Evolutionary conservation across 2,888 invertebrate genomes (phyloP).

Genomic region (Amiota mariae): DNA sequence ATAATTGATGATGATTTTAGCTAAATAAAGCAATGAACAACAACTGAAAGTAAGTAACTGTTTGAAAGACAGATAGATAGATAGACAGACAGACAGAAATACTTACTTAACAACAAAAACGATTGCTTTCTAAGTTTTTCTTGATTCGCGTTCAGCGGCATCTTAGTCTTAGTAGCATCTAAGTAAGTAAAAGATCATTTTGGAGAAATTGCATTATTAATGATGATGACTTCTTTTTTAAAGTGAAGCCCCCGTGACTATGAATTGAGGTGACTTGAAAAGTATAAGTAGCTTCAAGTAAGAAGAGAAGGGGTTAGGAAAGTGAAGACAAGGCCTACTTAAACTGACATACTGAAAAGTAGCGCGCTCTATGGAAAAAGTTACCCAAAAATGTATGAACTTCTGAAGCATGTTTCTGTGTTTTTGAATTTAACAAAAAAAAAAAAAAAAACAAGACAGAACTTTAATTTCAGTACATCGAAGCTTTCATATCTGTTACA

Average conservation of each 20-base stretch:
- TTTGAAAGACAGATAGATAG: too few relatives aligned
- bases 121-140: conserved; percentile 18
- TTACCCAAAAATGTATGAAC: too few relatives aligned
- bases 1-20: conserved; percentile 9
- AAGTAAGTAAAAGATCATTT: background rate
- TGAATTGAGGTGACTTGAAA: conserved; percentile 40
- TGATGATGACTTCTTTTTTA: conserved; percentile 58
- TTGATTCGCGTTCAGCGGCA: too few relatives aligned
- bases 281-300: background rate
- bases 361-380: background rate
- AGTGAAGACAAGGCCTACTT: background rate
- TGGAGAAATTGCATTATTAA: conserved; percentile 64
- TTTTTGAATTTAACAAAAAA: conserved; percentile 38
- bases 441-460: conserved; percentile 34
- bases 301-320: too few relatives aligned
- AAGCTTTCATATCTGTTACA: too few relatives aligned
- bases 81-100: background rate
- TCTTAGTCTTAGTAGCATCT: background rate
- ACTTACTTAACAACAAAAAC: conserved; percentile 8
- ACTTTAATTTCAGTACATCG: too few relatives aligned
- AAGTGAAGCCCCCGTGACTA: conserved; percentile 50
- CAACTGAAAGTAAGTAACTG: background rate
- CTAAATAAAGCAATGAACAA: conserved; percentile 17
- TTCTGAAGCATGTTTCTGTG: background rate
- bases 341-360: conserved; percentile 18